These are phyloP conservation scores for Rhipidura dahli DNA, from an alignment of 2,113 vertebrate genomes.

Conservation along the genomic window DNA sequence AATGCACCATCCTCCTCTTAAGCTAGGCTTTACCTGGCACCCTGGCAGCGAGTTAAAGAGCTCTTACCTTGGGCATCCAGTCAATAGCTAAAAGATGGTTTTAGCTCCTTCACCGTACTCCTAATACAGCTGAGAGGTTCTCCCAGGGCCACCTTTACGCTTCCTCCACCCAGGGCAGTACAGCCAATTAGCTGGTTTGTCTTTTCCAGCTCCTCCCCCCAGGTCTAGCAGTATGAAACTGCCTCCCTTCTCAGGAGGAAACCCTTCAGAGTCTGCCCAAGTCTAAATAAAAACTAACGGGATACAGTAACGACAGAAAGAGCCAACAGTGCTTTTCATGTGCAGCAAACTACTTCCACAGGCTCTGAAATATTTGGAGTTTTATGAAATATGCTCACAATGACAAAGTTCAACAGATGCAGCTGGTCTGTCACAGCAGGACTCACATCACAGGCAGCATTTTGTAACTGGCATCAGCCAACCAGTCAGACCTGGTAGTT, in stretches of 20 bases:
- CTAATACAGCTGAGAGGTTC: neutral
- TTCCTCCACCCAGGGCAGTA: neutral
- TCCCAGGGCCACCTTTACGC: neutral
- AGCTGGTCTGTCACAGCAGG: neutral
- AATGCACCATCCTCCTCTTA: conserved; percentile 74
- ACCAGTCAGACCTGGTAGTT: conserved; percentile 2
- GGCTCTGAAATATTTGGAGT: neutral
- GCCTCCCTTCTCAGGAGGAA: conserved; percentile 21
- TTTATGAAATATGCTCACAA: neutral
- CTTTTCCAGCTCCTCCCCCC: conserved; percentile 32
- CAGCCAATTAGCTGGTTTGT: neutral
- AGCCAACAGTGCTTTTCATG: neutral
- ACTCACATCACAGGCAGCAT: neutral
- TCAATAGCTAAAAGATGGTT: neutral
- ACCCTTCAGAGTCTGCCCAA: neutral
- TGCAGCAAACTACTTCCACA: neutral
- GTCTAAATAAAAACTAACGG: neutral
- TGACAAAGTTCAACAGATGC: neutral
- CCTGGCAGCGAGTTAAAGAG: neutral
- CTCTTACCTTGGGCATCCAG: conserved; percentile 19
- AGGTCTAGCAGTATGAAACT: neutral
- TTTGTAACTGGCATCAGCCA: neutral
- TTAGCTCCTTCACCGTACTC: neutral
- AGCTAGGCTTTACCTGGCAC: neutral
- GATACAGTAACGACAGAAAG: neutral